Evolutionary conservation across 2,113 vertebrate genomes (phyloP).

Genomic region (Lepisosteus oculatus): DNA sequence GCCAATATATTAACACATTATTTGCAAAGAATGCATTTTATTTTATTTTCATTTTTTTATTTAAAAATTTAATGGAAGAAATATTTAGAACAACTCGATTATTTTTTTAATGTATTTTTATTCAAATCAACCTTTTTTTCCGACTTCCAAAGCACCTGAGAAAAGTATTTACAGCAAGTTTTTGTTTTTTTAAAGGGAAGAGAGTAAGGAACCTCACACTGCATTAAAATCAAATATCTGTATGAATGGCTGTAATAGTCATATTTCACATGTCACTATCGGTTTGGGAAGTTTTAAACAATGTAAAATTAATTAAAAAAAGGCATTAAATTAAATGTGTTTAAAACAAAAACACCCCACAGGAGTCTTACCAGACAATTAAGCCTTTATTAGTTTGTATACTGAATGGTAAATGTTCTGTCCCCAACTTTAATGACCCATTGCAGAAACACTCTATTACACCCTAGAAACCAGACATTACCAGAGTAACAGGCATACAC

Average conservation of each 20-base stretch:
- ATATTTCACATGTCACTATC: too few relatives aligned
- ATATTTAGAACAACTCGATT: neutral
- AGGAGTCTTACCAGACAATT: conserved; percentile 34
- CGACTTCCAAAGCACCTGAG: neutral
- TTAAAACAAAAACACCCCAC: conserved; percentile 5
- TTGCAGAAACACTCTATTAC: conserved; percentile 40
- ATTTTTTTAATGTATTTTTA: neutral
- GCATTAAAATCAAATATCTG: too few relatives aligned
- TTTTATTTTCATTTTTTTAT: neutral
- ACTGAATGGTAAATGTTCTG: conserved; percentile 37
- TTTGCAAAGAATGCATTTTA: neutral
- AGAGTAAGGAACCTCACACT: too few relatives aligned
- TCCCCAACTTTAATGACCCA: conserved; percentile 21
- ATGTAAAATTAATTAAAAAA: too few relatives aligned
- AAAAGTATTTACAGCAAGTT: neutral
- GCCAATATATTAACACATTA: neutral
- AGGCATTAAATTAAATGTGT: neutral
- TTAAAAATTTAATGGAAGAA: neutral
- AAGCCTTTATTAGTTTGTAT: conserved; percentile 46
- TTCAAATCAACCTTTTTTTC: neutral
- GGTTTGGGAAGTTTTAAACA: too few relatives aligned
- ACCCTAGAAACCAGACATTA: conserved; percentile 6
- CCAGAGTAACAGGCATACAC: neutral
- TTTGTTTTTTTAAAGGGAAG: too few relatives aligned
- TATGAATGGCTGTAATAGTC: too few relatives aligned